Evolutionary conservation across 2,888 invertebrate species (phyloP), one percentile per base, ranked within the genome.

Genomic region (Actias luna): DNA sequence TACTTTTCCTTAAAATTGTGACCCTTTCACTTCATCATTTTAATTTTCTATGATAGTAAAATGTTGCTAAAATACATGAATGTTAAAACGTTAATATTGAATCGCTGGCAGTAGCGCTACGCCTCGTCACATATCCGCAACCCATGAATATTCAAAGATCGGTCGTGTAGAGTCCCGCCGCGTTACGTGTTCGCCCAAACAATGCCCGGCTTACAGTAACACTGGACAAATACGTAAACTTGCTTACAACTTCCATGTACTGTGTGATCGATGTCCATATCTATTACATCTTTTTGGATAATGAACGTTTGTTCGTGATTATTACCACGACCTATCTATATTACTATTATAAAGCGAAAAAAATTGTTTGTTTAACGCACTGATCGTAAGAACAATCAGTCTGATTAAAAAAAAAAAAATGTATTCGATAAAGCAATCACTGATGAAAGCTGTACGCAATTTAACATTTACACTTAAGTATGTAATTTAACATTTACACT

Each of bases 131-230:
- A 27, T 42, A 33, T 25, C 59, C n/a, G 25, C 33, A 42, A 46
- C 22, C 18, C 59, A 58, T 63, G 58, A 59, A 59, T 63, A 59
- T 59, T 63, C 62, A 62, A 58, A 25, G 31, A 18, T 36, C 36
- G 55, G 33, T 57, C 42, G 33, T 18, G 22, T 46, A 46, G 46
- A 46, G 46, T 18, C 46, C 46, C 58, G 31, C 57, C 18, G 18
- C 35, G 58, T 39, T 29, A 36, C 62, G 61, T 52, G 62, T 46
- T 62, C 58, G 58, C 46, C 58, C 61, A 35, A 52, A 61, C 61
- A 61, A 61, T 61, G 55, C 61, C 35, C 18, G 27, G 55, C 35
- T 36, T 61, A 61, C 61, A 61, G 35, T 61, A 52, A 61, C 36
- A 61, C 27, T 10, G 55, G n/a, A n/a, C 27, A 33, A 46, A 46